Conservation (phyloP, 2,888 invertebrate species). For the Pollenia griseotomentosa region DNA sequence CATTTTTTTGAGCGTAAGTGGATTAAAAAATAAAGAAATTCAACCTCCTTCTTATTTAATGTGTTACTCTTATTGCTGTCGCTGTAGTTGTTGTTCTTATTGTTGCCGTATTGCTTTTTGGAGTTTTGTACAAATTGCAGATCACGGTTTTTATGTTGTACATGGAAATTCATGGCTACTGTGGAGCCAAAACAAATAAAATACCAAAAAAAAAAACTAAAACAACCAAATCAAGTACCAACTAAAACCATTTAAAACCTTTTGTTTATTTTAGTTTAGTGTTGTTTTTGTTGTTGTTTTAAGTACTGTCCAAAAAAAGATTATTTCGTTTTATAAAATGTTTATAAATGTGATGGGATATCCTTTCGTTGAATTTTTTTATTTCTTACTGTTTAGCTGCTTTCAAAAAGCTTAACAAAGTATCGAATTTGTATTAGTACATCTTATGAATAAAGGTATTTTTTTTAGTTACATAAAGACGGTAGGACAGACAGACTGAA, state of each 20-base stretch:
- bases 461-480: constrained; percentile 16
- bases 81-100: constrained; percentile 42
- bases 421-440: constrained; percentile 74
- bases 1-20: constrained; percentile 37
- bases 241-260: constrained; percentile 62
- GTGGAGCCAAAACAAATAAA: constrained; percentile 75
- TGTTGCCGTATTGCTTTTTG: constrained; percentile 60
- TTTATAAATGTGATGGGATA: constrained; percentile 66
- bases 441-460: constrained; percentile 61
- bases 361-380: constrained; percentile 43
- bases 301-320: constrained; percentile 65
- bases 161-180: constrained; percentile 84
- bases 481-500: constrained; percentile 2
- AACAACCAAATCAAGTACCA: constrained; percentile 44
- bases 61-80: constrained; percentile 62
- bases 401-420: constrained; percentile 66
- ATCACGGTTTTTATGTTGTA: constrained; percentile 84
- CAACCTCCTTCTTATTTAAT: constrained; percentile 53
- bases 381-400: constrained; percentile 43
- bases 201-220: constrained; percentile 24
- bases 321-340: constrained; percentile 71
- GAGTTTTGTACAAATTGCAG: constrained; percentile 83
- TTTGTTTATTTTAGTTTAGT: constrained; percentile 63
- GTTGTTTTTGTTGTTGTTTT: constrained; percentile 28
- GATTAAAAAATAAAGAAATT: not conserved